These are phyloP conservation scores for Harpagoxenus sublaevis DNA, from an alignment of 2,888 invertebrate species.

Conservation along the genomic window DNA sequence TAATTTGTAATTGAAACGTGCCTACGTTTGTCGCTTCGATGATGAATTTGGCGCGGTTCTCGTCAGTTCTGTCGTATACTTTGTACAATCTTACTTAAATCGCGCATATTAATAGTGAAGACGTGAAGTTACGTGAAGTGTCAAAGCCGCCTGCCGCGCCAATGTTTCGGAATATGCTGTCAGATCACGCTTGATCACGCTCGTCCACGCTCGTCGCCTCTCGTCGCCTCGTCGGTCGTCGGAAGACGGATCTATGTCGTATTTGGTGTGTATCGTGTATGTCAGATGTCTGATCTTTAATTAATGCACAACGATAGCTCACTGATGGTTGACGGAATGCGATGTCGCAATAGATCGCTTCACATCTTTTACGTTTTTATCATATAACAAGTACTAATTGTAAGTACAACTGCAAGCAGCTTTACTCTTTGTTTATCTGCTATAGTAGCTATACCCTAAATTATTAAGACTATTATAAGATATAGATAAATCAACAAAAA, in stretches of 20 bases:
- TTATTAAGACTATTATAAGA: neutral
- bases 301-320: neutral
- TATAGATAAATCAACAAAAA: neutral
- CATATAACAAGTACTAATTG: neutral
- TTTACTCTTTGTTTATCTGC: neutral
- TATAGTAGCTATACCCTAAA: neutral
- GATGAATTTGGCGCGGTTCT: slow-evolving; percentile 17
- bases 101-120: neutral
- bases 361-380: neutral
- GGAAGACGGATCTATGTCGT: slow-evolving; percentile 71
- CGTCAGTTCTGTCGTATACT: neutral
- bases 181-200: slow-evolving; percentile 7
- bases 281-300: neutral
- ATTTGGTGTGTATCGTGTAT: slow-evolving; percentile 75
- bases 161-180: neutral
- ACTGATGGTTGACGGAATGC: too few relatives aligned
- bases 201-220: slow-evolving; percentile 45
- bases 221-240: slow-evolving; percentile 61
- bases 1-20: slow-evolving; percentile 43
- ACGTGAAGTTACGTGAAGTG: too few relatives aligned
- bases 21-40: slow-evolving; percentile 33
- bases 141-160: neutral
- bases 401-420: neutral
- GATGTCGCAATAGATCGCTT: too few relatives aligned
- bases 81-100: neutral